Percentiles rank a stretch among this genome's conserved stretches.
Evolutionary conservation across 1,140 invertebrate species (phyloP).

Genomic region (Drosophila nikananu): DNA sequence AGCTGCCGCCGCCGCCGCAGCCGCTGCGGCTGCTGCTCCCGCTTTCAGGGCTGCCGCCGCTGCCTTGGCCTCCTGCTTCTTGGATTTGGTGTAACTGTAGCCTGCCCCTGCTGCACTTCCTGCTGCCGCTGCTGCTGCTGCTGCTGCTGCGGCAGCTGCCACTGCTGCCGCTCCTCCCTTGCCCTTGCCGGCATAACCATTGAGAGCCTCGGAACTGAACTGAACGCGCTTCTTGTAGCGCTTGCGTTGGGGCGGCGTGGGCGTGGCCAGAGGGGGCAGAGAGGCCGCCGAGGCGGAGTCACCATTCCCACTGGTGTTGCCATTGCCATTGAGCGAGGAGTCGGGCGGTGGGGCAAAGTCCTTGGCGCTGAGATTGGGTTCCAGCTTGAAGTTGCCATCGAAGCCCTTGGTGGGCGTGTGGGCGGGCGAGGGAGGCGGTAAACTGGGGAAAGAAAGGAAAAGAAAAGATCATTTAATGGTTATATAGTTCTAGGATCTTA

Average conservation of each 20-base stretch:
- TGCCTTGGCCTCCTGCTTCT: conserved; percentile 72
- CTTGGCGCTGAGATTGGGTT: conserved; percentile 82
- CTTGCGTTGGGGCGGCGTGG: conserved; percentile 73
- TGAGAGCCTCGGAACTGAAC: conserved; percentile 76
- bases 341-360: conserved; percentile 69
- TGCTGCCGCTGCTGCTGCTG: conserved; percentile 6
- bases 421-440: conserved; percentile 74
- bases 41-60: conserved; percentile 66
- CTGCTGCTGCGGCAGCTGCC: conserved; percentile 1
- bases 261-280: conserved; percentile 42
- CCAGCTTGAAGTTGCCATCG: conserved; percentile 83
- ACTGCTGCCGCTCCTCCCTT: conserved; percentile 27
- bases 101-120: not conserved
- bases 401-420: conserved; percentile 82
- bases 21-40: conserved; percentile 45
- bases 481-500: not conserved
- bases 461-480: not conserved
- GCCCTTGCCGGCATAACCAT: conserved; percentile 65
- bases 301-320: conserved; percentile 37
- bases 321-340: conserved; percentile 49
- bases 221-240: conserved; percentile 84
- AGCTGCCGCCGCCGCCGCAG: conserved; percentile 52
- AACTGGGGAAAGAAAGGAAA: conserved; percentile 23
- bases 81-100: conserved; percentile 55
- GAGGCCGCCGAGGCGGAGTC: conserved; percentile 32